Evolutionary conservation across 2,113 vertebrate species (phyloP).

Genomic region (Maccullochella peelii): DNA sequence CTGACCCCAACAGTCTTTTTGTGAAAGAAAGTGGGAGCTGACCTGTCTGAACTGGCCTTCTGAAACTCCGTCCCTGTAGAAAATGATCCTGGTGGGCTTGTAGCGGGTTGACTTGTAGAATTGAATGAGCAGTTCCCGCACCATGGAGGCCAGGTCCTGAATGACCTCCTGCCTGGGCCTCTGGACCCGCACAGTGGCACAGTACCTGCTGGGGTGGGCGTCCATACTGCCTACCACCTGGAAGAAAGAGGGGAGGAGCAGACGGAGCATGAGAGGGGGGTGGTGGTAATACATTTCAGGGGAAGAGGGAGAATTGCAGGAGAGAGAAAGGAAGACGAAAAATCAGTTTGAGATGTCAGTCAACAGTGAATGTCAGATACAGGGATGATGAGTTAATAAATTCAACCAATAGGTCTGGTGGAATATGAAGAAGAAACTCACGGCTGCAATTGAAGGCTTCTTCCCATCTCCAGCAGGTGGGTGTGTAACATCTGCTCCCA

Average conservation of each 20-base stretch:
- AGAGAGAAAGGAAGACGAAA: background rate
- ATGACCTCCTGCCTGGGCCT: constrained; percentile 98
- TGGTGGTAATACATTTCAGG: fast-evolving
- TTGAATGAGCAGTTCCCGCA: constrained; percentile 97
- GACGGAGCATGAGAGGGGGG: background rate
- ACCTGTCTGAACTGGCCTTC: constrained; percentile 99
- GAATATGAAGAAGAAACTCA: constrained; percentile 78
- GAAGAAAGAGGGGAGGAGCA: constrained; percentile 10
- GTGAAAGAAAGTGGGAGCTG: background rate
- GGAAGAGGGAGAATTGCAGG: too few species aligned
- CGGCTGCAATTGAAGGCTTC: constrained; percentile 98
- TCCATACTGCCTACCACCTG: constrained; percentile 99
- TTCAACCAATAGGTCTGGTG: background rate
- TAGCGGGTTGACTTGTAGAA: constrained; percentile 99
- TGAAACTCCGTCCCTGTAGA: constrained; percentile 94
- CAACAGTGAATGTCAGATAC: background rate
- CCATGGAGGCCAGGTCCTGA: constrained; percentile 98
- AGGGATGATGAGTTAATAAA: background rate
- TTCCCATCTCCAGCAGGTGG: constrained; percentile 98
- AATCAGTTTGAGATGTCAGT: background rate
- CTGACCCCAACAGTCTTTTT: background rate
- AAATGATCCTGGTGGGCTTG: constrained; percentile 99
- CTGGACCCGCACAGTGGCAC: constrained; percentile 98
- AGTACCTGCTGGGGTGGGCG: constrained; percentile 98
- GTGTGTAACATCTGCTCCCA: constrained; percentile 98